Percentiles rank a stretch among this genome's conserved stretches.
phyloP scores from a whole-genome alignment of 2,888 invertebrate genomes.

The Timema cristinae region DNA sequence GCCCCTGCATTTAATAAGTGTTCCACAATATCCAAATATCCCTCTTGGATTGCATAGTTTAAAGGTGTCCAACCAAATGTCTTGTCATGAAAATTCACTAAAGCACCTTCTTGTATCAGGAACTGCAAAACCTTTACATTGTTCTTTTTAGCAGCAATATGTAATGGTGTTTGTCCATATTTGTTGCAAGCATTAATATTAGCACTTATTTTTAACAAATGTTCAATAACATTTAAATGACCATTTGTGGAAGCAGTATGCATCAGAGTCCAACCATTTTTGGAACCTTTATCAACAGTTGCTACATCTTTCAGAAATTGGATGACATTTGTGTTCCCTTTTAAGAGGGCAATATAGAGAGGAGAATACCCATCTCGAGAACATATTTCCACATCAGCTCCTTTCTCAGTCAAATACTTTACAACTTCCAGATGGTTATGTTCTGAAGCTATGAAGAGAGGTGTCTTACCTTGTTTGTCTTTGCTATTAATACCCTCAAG shows the following conservation, averaged over 20 bases:
- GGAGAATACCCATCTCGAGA: slow-evolving; percentile 9
- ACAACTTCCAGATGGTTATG: slow-evolving; percentile 11
- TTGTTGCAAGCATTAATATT: slow-evolving; percentile 15
- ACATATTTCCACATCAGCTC: background rate
- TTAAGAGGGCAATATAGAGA: background rate
- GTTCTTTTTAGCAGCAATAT: slow-evolving; percentile 14
- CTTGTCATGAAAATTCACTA: slow-evolving; percentile 8
- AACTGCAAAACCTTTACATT: slow-evolving; percentile 11
- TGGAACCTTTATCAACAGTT: background rate
- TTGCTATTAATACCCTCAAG: background rate
- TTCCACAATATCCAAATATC: slow-evolving; percentile 10
- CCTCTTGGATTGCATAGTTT: slow-evolving; percentile 19
- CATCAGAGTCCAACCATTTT: slow-evolving; percentile 15
- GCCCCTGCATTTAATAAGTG: slow-evolving; percentile 11
- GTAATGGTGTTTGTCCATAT: slow-evolving; percentile 15
- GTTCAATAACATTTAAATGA: slow-evolving; percentile 15
- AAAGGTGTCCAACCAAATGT: slow-evolving; percentile 15
- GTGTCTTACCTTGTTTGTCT: slow-evolving; percentile 12
- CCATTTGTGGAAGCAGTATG: slow-evolving; percentile 13
- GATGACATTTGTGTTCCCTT: background rate
- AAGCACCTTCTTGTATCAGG: slow-evolving; percentile 14
- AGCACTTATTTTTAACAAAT: slow-evolving; percentile 1
- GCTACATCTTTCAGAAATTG: slow-evolving; percentile 10
- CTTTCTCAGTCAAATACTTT: slow-evolving; percentile 12
- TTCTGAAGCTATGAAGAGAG: slow-evolving; percentile 13